Base-by-base conservation (phyloP, 53 echinoderm and acorn worm genomes). In the Patiria pectinifera region DNA sequence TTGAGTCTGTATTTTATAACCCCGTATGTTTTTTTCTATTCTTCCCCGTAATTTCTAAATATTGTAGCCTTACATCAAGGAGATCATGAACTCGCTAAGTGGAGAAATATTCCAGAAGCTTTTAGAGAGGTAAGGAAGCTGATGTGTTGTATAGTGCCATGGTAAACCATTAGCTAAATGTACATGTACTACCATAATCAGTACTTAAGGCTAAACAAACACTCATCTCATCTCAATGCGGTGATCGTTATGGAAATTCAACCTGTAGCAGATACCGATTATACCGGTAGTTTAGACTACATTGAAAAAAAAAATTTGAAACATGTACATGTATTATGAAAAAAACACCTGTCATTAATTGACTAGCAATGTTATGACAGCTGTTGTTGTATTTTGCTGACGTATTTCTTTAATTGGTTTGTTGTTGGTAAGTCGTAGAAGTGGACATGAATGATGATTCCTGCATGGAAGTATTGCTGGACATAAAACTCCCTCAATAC, bases 71-170 rank as follows among this genome's bases (percentile, higher is more conserved):
- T 98, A 98, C 92, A 97, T 98, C 87, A 94, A 94, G 92, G 98
- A 98, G 95, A 98, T 98, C 89, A 94, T 96, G 93, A 98, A 98
- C 95, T 98, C 98, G 92, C 93, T 98, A 92, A 95, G 92, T 85
- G 98, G 98, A 91, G 98, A 98, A 95, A 98, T 98, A 92, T 98
- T 98, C 96, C 94, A 94, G 91, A 97, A 95, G 91, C 94, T 98
- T 96, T 95, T 95, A 90, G 95, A 95, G 85, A 95, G 95, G 95
- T 95, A 69, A 95, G 95, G 11, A 3, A 70, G 46, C 10, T 62
- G 4, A 60, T 53, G 35, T 35, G 35, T 66, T 66, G 66, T 66
- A 66, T 66, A 3, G 66, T 66, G 66, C 19, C 35, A 35, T 35
- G 35, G 35, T 35, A 35, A 35, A 35, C 35, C 35, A 35, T 35